A percentile compares a stretch with the other conserved stretches of the same genome.
Conservation (phyloP, 2,888 invertebrate species). For the Acanthacorydalis orientalis region DNA sequence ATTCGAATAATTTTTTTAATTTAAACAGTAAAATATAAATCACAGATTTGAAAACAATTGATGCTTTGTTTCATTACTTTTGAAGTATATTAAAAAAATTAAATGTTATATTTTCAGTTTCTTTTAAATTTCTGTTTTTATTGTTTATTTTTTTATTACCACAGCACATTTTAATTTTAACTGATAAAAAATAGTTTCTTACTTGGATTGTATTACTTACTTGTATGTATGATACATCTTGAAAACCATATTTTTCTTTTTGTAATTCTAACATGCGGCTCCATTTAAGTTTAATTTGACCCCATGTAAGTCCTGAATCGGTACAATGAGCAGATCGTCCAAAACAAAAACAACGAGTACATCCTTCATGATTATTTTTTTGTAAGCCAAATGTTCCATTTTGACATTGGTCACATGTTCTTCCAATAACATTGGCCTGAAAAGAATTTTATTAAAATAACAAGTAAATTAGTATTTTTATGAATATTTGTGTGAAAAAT, state of each 20-base stretch:
- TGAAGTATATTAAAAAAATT: too few relatives aligned
- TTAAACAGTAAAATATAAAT: too few relatives aligned
- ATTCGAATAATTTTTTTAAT: too few relatives aligned
- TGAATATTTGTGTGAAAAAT: neutral
- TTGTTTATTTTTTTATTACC: too few relatives aligned
- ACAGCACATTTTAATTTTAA: too few relatives aligned
- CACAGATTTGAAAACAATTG: too few relatives aligned
- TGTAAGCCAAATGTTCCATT: conserved; percentile 77
- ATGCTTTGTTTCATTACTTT: too few relatives aligned
- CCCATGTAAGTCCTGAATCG: conserved; percentile 71
- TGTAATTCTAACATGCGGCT: conserved; percentile 16
- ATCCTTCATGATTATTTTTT: conserved; percentile 63
- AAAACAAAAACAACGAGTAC: conserved; percentile 94
- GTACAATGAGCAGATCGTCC: conserved; percentile 64
- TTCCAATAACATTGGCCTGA: conserved; percentile 67
- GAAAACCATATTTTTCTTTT: neutral
- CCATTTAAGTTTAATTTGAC: conserved; percentile 49
- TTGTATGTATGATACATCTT: too few relatives aligned
- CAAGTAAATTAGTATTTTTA: neutral
- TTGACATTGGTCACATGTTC: conserved; percentile 68
- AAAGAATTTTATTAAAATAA: conserved; percentile 11
- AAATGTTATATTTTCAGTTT: too few relatives aligned
- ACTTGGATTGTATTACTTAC: too few relatives aligned
- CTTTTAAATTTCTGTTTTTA: too few relatives aligned
- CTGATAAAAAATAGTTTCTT: too few relatives aligned